phyloP scores from a whole-genome alignment of 1,140 invertebrate species.

The Drosophila tristis region DNA sequence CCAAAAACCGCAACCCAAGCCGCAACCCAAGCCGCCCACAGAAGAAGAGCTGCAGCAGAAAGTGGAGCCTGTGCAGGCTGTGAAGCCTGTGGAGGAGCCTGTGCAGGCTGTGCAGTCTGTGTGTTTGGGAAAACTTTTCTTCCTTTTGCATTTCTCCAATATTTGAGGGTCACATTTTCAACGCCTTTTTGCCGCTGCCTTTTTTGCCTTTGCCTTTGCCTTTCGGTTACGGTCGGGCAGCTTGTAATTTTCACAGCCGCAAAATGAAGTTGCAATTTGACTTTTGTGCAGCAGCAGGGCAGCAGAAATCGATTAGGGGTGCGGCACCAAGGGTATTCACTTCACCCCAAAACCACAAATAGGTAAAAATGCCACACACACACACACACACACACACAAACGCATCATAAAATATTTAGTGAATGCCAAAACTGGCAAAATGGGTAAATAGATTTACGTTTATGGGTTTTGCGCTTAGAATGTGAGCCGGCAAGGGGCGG shows the following conservation, averaged over 20 bases:
- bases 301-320: constrained; percentile 52
- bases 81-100: too few species aligned
- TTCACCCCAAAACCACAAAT: constrained; percentile 34
- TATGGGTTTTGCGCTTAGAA: constrained; percentile 43
- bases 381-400: constrained; percentile 9
- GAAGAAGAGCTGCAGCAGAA: background rate
- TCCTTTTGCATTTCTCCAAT: constrained; percentile 50
- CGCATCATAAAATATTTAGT: constrained; percentile 69
- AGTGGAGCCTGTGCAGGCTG: too few species aligned
- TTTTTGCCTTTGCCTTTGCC: too few species aligned
- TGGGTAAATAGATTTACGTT: constrained; percentile 64
- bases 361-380: constrained; percentile 34
- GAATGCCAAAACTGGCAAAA: constrained; percentile 45
- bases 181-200: constrained; percentile 30
- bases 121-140: constrained; percentile 7
- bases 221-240: constrained; percentile 18
- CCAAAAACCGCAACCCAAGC: constrained; percentile 52
- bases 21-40: constrained; percentile 42
- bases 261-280: constrained; percentile 71
- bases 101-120: too few species aligned
- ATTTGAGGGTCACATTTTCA: constrained; percentile 42
- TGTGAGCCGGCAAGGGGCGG: constrained; percentile 9
- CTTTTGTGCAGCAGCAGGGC: constrained; percentile 44
- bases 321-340: background rate
- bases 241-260: constrained; percentile 64